Conservation (phyloP, 2,113 vertebrate genomes). For the Alexandromys fortis region DNA sequence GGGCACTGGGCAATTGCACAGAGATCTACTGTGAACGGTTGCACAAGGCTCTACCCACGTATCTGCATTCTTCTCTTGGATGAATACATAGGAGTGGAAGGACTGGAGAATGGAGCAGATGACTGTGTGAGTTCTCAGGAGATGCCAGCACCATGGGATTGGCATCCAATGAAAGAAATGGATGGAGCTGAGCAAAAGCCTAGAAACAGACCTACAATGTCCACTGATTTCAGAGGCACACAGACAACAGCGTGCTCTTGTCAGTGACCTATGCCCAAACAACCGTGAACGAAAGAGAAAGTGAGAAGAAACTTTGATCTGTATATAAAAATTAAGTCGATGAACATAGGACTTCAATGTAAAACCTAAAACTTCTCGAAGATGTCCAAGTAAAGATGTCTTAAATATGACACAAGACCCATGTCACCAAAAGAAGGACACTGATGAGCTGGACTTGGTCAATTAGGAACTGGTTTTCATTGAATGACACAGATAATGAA, state of each 20-base stretch:
- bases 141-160: background rate
- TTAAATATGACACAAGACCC: background rate
- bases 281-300: background rate
- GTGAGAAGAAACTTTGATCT: background rate
- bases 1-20: background rate
- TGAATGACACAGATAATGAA: background rate
- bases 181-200: background rate
- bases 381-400: background rate
- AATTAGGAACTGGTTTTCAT: background rate
- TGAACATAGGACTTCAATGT: too few species aligned
- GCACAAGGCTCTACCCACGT: rapidly evolving
- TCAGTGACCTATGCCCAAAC: background rate
- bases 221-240: background rate
- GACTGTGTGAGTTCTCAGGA: background rate
- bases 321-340: background rate
- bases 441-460: background rate
- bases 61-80: background rate
- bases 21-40: background rate
- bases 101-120: background rate
- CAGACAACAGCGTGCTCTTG: background rate
- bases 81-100: background rate
- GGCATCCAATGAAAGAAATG: background rate
- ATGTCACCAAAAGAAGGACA: background rate
- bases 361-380: background rate
- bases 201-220: too few species aligned